Percentiles rank a stretch among this genome's conserved stretches.
These are phyloP conservation scores for Sebastes taczanowskii DNA, from an alignment of 2,797 vertebrate species.

Conservation along the genomic window DNA sequence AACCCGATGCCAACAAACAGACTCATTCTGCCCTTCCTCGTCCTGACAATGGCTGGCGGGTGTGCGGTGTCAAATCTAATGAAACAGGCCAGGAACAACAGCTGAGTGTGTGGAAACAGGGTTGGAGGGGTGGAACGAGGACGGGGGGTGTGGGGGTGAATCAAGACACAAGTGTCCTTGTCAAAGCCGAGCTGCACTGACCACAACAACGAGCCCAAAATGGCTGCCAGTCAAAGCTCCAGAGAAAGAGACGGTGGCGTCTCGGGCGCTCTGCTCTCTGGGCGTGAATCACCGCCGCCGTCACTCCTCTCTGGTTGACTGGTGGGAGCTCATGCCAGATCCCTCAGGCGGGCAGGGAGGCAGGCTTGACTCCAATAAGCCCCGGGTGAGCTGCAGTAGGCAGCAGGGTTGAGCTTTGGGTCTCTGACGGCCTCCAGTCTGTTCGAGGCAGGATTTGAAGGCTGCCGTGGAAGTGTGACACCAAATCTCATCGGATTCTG, in stretches of 20 bases:
- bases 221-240: slow-evolving; percentile 35
- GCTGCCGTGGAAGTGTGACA: slow-evolving; percentile 23
- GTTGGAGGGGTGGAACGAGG: background rate
- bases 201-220: slow-evolving; percentile 35
- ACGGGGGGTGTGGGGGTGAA: background rate
- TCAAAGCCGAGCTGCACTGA: slow-evolving; percentile 24
- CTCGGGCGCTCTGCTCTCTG: background rate
- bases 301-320: slow-evolving; percentile 10
- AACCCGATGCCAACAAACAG: slow-evolving; percentile 49
- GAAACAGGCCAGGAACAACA: slow-evolving; percentile 64
- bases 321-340: slow-evolving; percentile 16
- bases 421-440: slow-evolving; percentile 11
- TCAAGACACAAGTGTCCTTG: slow-evolving; percentile 73
- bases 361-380: slow-evolving; percentile 5
- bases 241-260: slow-evolving; percentile 7
- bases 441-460: slow-evolving; percentile 35
- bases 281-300: slow-evolving; percentile 2
- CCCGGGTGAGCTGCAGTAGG: background rate
- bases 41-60: slow-evolving; percentile 68
- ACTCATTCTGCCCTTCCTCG: slow-evolving; percentile 57
- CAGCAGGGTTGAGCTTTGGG: background rate
- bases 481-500: slow-evolving; percentile 38
- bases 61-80: slow-evolving; percentile 70
- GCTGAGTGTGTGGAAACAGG: slow-evolving; percentile 60
- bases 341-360: slow-evolving; percentile 4